Conservation (phyloP, 2,113 vertebrate genomes). For the Pipa parva region DNA sequence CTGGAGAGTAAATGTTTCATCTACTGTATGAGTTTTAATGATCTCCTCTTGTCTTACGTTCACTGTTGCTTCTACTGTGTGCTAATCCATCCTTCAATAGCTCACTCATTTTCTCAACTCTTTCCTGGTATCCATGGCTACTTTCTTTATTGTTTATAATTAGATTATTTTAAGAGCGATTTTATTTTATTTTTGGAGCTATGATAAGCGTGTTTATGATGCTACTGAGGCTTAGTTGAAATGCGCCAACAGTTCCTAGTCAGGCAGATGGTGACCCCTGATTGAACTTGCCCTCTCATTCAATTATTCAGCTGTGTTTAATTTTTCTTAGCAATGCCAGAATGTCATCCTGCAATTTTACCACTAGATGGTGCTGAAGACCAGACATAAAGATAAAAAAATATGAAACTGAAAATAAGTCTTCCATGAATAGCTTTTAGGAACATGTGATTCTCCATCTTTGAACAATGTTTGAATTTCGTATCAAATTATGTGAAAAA, state of each 20-base stretch:
- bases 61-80: conserved; percentile 19
- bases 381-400: conserved; percentile 54
- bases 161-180: conserved; percentile 63
- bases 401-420: conserved; percentile 8
- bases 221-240: conserved; percentile 66
- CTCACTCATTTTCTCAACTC: conserved; percentile 43
- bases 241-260: conserved; percentile 75
- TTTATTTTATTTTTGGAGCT: conserved; percentile 64
- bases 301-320: conserved; percentile 86
- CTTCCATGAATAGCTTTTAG: conserved; percentile 25
- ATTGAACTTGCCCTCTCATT: conserved; percentile 76
- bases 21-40: background rate
- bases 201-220: conserved; percentile 71
- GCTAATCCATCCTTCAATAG: conserved; percentile 16
- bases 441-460: conserved; percentile 45
- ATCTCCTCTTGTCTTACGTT: conserved; percentile 25
- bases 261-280: conserved; percentile 86
- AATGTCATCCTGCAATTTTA: background rate
- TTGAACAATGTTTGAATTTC: conserved; percentile 50
- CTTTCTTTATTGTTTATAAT: conserved; percentile 59
- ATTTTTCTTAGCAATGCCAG: conserved; percentile 61
- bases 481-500: conserved; percentile 45
- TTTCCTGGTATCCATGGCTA: conserved; percentile 49
- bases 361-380: conserved; percentile 75
- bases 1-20: conserved; percentile 1